Evolutionary conservation across 2,888 invertebrate species (phyloP).

Genomic region (Gisinianus flammeolus): DNA sequence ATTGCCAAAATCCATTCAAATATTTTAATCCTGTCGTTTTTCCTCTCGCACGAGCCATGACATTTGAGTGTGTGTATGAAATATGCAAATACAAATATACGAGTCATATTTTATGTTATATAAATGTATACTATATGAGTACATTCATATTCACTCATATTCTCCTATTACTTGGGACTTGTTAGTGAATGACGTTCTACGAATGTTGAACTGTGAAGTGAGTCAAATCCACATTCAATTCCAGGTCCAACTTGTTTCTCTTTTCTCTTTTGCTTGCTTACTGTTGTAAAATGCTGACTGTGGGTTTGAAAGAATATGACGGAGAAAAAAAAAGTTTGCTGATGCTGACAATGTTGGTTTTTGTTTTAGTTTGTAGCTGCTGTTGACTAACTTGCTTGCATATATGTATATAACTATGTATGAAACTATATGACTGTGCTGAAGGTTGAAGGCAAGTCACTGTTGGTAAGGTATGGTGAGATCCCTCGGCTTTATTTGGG

Average conservation of each 20-base stretch:
- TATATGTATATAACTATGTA: neutral
- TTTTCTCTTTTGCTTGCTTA: no score
- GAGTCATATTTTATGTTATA: neutral
- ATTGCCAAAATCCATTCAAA: no score
- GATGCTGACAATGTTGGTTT: neutral
- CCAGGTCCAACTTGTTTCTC: no score
- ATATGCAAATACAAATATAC: neutral
- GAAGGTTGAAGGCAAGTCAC: slow-evolving; percentile 16
- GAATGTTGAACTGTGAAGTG: no score
- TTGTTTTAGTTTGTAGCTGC: slow-evolving; percentile 17
- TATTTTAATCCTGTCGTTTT: no score
- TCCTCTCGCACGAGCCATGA: no score
- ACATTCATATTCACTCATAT: no score
- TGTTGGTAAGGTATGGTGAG: slow-evolving; percentile 15
- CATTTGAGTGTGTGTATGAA: neutral
- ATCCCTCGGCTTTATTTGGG: slow-evolving; percentile 39
- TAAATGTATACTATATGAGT: no score
- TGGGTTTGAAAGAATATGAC: neutral
- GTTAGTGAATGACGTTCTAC: no score
- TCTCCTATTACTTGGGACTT: no score
- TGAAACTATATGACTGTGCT: no score
- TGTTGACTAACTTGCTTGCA: slow-evolving; percentile 24
- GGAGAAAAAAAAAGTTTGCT: neutral
- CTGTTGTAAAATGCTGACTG: neutral
- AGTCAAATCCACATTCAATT: no score